Conservation (phyloP, 2,797 vertebrate species). For the Sparus aurata region DNA sequence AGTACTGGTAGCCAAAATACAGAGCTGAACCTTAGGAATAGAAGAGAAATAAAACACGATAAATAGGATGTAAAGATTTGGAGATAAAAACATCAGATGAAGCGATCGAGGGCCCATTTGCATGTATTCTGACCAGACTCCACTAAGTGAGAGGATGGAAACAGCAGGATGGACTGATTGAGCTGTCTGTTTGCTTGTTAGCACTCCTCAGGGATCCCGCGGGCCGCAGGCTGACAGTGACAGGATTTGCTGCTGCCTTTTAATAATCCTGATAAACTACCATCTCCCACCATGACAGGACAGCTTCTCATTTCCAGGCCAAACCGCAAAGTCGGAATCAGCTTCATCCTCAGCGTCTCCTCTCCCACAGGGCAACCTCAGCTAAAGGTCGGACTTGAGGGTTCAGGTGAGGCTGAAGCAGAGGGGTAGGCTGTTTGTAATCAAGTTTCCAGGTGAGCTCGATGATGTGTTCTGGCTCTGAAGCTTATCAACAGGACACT, state of each 20-base stretch:
- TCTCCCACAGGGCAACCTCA: not conserved
- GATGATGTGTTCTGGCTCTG: conserved; percentile 13
- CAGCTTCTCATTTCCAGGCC: conserved; percentile 4
- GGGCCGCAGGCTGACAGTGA: conserved; percentile 19
- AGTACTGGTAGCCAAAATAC: not conserved
- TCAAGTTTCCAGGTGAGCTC: not conserved
- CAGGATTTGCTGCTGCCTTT: conserved; percentile 26
- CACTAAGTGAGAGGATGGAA: conserved; percentile 20
- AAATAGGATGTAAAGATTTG: not conserved
- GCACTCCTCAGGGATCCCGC: conserved; percentile 18
- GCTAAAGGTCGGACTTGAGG: not conserved
- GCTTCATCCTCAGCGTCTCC: not conserved
- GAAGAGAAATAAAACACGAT: not conserved
- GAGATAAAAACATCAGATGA: not conserved
- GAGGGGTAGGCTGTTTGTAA: not conserved
- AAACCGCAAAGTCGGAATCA: conserved; percentile 28
- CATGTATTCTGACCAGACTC: conserved; percentile 14
- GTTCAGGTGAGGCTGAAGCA: not conserved
- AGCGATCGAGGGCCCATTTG: not conserved
- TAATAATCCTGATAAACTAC: conserved; percentile 54
- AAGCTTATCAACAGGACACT: conserved; percentile 1
- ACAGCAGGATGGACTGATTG: conserved; percentile 37
- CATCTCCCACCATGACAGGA: not conserved
- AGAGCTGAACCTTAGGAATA: not conserved
- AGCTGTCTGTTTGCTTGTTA: conserved; percentile 41